These are phyloP conservation scores for Vanessa cardui DNA, from an alignment of 2,888 invertebrate species.

Conservation along the genomic window DNA sequence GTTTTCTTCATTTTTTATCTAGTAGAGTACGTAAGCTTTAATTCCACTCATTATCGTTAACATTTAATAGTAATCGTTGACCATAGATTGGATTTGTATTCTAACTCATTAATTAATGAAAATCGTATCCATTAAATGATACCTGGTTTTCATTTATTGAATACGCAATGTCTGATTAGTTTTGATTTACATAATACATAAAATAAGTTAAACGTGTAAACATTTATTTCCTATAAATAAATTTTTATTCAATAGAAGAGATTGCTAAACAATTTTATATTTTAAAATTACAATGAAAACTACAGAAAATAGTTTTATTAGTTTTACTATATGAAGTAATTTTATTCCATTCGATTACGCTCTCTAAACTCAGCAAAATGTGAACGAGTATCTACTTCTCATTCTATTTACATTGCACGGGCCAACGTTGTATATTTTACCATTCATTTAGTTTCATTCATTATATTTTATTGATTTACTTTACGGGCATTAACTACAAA, in stretches of 20 bases:
- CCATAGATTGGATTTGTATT: not conserved
- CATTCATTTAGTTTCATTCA: constrained; percentile 29
- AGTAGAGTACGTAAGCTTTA: not conserved
- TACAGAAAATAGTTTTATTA: too few species aligned
- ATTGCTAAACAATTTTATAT: too few species aligned
- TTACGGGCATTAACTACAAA: not conserved
- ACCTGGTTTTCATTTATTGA: not conserved
- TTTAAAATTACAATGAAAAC: too few species aligned
- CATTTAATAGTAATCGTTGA: constrained; percentile 7
- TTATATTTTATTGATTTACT: constrained; percentile 31
- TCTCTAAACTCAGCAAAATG: constrained; percentile 21
- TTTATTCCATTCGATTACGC: constrained; percentile 15
- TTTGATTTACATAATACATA: not conserved
- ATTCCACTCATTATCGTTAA: constrained; percentile 5
- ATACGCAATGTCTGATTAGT: not conserved
- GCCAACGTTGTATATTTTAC: constrained; percentile 34
- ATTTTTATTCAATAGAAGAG: too few species aligned
- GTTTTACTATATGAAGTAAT: not conserved
- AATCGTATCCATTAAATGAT: too few species aligned
- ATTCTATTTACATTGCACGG: constrained; percentile 32
- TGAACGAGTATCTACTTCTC: constrained; percentile 32
- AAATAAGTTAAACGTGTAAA: not conserved
- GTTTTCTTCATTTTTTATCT: not conserved
- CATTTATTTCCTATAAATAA: too few species aligned
- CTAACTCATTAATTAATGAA: not conserved